Evolutionary conservation across 2,888 invertebrate species (phyloP).

Genomic region (Steinernema scapterisci): DNA sequence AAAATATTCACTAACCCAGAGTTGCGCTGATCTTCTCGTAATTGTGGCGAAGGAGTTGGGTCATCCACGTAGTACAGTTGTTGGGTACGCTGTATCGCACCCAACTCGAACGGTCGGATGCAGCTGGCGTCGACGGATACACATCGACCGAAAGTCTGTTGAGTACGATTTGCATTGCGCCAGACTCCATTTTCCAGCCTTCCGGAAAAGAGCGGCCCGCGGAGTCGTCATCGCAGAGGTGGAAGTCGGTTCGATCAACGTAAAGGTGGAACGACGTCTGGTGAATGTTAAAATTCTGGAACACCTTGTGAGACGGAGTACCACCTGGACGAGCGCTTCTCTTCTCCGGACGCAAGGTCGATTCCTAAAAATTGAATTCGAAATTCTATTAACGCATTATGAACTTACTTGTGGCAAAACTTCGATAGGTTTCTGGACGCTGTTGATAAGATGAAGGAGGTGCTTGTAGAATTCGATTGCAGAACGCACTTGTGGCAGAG

Average conservation of each 20-base stretch:
- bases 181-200: constrained; percentile 75
- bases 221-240: constrained; percentile 84
- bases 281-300: constrained; percentile 80
- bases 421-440: constrained; percentile 68
- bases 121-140: constrained; percentile 92
- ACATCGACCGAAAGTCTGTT: constrained; percentile 78
- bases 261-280: constrained; percentile 95
- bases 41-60: constrained; percentile 18
- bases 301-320: constrained; percentile 16
- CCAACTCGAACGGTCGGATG: constrained; percentile 68
- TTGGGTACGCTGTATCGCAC: constrained; percentile 56
- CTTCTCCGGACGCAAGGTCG: background rate
- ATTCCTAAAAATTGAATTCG: background rate
- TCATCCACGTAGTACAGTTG: constrained; percentile 50
- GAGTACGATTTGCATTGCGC: constrained; percentile 88
- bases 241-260: constrained; percentile 85
- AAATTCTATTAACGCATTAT: background rate
- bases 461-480: constrained; percentile 81
- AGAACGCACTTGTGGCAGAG: constrained; percentile 65
- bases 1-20: background rate
- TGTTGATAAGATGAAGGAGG: constrained; percentile 80
- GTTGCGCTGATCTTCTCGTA: constrained; percentile 18
- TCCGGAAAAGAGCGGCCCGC: constrained; percentile 53
- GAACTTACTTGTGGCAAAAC: background rate
- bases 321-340: background rate